A percentile compares a stretch with the other conserved stretches of the same genome.
Conservation (phyloP, 2,113 vertebrate species). For the Anseranas semipalmata region DNA sequence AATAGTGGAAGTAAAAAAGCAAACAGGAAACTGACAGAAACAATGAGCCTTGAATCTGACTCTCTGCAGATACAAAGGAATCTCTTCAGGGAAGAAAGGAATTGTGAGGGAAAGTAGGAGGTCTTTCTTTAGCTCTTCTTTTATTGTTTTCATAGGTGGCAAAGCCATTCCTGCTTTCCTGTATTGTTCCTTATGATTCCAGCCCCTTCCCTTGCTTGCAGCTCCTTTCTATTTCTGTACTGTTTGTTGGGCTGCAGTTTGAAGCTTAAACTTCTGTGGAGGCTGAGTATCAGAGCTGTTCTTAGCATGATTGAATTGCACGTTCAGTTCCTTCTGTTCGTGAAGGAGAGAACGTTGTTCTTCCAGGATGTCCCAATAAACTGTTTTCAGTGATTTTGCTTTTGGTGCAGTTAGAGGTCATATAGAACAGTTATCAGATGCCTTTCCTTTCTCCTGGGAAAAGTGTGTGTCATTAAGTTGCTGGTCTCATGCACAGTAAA, state of each 20-base stretch:
- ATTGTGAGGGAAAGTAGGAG: slow-evolving; percentile 7
- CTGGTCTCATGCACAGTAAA: not conserved
- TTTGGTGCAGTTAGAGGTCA: not conserved
- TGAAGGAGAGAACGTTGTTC: not conserved
- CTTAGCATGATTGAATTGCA: not conserved
- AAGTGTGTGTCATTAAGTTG: not conserved
- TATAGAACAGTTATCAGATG: not conserved
- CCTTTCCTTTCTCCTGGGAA: not conserved
- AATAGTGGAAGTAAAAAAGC: slow-evolving; percentile 64
- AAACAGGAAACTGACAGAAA: slow-evolving; percentile 77
- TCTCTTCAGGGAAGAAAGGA: slow-evolving; percentile 39
- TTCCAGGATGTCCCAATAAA: not conserved
- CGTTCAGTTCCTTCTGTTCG: not conserved
- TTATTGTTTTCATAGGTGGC: not conserved
- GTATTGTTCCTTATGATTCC: not conserved
- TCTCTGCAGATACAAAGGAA: slow-evolving; percentile 37
- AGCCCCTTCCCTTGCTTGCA: not conserved
- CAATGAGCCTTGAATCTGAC: slow-evolving; percentile 66
- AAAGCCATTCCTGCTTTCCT: slow-evolving; percentile 50
- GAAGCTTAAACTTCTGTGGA: not conserved
- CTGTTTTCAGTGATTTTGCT: not conserved
- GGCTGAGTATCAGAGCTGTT: not conserved
- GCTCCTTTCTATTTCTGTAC: not conserved
- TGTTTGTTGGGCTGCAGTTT: not conserved
- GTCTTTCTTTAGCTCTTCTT: slow-evolving; percentile 47